These are phyloP conservation scores for Tinea semifulvella DNA, from an alignment of 2,888 invertebrate genomes.

Conservation along the genomic window DNA sequence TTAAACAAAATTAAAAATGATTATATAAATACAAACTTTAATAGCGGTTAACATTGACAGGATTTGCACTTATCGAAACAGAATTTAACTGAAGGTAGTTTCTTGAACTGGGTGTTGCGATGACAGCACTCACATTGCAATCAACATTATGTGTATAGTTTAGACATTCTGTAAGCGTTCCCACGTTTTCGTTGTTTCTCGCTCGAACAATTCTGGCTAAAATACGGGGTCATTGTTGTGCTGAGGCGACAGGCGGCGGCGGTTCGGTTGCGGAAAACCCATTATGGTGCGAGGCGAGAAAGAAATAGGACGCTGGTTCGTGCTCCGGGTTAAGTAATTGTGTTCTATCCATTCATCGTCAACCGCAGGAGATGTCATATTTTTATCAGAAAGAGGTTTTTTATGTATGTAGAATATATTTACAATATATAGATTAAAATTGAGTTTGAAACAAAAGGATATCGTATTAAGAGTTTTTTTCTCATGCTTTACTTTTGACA, in stretches of 20 bases:
- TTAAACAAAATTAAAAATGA: too few relatives aligned
- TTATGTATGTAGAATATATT: too few relatives aligned
- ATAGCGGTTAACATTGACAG: too few relatives aligned
- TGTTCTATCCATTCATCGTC: conserved; percentile 48
- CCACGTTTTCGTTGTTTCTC: conserved; percentile 56
- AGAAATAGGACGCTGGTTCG: conserved; percentile 59
- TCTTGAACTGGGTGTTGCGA: conserved; percentile 15
- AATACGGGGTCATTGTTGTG: conserved; percentile 67
- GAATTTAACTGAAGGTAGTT: too few relatives aligned
- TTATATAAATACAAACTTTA: too few relatives aligned
- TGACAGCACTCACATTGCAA: conserved; percentile 13
- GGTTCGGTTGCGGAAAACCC: conserved; percentile 40
- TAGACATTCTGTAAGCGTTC: conserved; percentile 33
- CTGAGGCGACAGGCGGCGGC: conserved; percentile 41
- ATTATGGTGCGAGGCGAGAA: conserved; percentile 58
- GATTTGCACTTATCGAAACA: too few relatives aligned
- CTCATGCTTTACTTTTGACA: too few relatives aligned
- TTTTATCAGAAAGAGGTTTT: conserved; percentile 1
- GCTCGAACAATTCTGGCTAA: conserved; percentile 64
- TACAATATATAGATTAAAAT: too few relatives aligned
- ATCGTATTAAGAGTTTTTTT: too few relatives aligned
- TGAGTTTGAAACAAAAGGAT: too few relatives aligned
- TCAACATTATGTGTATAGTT: conserved; percentile 14
- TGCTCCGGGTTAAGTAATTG: conserved; percentile 59
- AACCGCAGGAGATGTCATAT: conserved; percentile 1